Evolutionary conservation across 92 coral and sea anemone genomes (phyloP), one percentile per base, ranked within the genome.

Genomic region (Chrysogorgia sp.): DNA sequence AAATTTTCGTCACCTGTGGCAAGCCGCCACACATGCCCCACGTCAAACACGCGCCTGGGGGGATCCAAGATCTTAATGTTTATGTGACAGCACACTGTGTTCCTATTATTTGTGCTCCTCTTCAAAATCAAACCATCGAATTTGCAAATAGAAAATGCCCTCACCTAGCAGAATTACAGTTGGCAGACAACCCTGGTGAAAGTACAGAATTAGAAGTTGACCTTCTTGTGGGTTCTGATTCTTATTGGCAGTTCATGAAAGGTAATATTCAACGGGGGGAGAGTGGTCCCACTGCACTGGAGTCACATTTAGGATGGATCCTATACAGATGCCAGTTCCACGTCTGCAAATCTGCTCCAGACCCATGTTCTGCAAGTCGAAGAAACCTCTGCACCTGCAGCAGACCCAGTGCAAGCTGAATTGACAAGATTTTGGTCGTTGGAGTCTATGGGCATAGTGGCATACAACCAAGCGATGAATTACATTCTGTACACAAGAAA

Each of bases 71-170:
- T 23, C 33, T 49, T 40, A 41, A 49, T 25, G 45, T 71, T 26
- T 49, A 71, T 43, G 60, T 71, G 63, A 71, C 53, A 49, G 78
- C 64, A 13, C 48, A 48, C 58, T 31, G 35, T 43, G 78, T 50
- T 6, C 78, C 78, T 32, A 2, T 71, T 29, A 71, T 49, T 49
- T 50, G 78, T 30, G 48, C 62, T 7, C 60, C 78, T n/a, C 10
- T 47, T 43, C 24, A 71, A 47, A 13, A 71, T 49, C 63, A 58
- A 71, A 26, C 62, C 69, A 29, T 10, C 68, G 2, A 33, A 75
- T 29, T 34, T 55, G 52, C 81, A 19, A 30, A 56, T 1, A 25
- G 56, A 13, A 43, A 10, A 60, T 71, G 48, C 26, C 40, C 58
- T 3, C 78, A 71, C 15, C 58, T 71, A 43, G 62, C 19, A 43